Evolutionary conservation across 2,888 invertebrate genomes (phyloP), one percentile per base, ranked within the genome.

Genomic region (Morinoia aosen): DNA sequence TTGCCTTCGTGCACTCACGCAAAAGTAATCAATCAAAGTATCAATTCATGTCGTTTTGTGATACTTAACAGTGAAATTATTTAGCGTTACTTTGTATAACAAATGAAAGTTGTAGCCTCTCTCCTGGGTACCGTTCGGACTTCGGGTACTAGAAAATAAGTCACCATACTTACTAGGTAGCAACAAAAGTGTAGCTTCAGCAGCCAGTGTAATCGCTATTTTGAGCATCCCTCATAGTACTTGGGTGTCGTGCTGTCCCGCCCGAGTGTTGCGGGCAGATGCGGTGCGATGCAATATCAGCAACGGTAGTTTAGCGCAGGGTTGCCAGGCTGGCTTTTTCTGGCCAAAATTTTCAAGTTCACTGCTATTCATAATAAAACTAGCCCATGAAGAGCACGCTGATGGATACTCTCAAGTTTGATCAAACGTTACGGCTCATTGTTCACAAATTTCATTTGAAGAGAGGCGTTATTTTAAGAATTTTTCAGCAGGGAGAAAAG

Each of bases 111-210:
- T 16, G 76, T 33, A 76, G 76, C 93, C 93, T 93, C 93, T 48
- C 93, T n/a, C 56, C 57, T 57, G 93, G 57, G 57, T 33, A 93
- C 93, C 93, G 56, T 33, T 7, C 48, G 93, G 93, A 57, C 93
- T 57, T 93, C 93, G 93, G 93, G 93, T 93, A 93, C 93, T 93
- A 93, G 93, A 57, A 76, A 33, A 56, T 93, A 93, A 93, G 93
- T 93, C n/a, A 25, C n/a, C 57, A 33, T 57, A 93, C 93, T 57
- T 57, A 33, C 56, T 39, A 40, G 40, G 40, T 14, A 14, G 39
- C 90, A 33, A 76, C 76, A 76, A 76, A 0, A 76, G 33, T 48
- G 48, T 76, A 76, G 76, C 33, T 76, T 76, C 25, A 19, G 25
- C 76, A 76, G 33, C 76, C 25, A 25, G 25, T 76, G 33, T 76